phyloP scores from a whole-genome alignment of 2,888 invertebrate genomes.

The Microplitis deprimator region DNA sequence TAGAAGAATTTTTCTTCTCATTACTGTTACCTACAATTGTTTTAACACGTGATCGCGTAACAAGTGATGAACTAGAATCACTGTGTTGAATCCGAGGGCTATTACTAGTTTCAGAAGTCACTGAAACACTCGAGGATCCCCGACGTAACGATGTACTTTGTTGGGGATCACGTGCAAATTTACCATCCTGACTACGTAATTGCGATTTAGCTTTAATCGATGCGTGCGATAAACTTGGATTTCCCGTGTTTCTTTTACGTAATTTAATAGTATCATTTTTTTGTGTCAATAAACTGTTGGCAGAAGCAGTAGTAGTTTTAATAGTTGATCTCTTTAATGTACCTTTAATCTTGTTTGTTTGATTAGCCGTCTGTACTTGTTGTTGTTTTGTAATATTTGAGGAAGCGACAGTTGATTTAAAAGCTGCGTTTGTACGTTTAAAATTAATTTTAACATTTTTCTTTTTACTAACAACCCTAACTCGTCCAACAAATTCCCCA shows the following conservation, averaged over 20 bases:
- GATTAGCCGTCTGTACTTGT: background rate
- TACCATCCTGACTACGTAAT: slow-evolving; percentile 64
- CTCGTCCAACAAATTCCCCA: slow-evolving; percentile 48
- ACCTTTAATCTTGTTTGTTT: slow-evolving; percentile 24
- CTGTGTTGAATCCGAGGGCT: slow-evolving; percentile 8
- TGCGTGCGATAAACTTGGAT: slow-evolving; percentile 59
- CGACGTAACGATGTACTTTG: slow-evolving; percentile 31
- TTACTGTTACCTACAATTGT: background rate
- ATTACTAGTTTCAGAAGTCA: slow-evolving; percentile 25
- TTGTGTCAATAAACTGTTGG: background rate
- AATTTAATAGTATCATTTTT: background rate
- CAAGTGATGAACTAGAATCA: slow-evolving; percentile 40
- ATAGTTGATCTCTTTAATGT: slow-evolving; percentile 42
- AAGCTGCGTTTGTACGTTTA: slow-evolving; percentile 17
- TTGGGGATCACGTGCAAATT: slow-evolving; percentile 57
- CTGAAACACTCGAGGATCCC: slow-evolving; percentile 25
- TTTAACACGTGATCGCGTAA: slow-evolving; percentile 54
- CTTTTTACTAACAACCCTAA: slow-evolving; percentile 59
- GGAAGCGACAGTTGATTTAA: background rate
- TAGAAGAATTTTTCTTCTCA: background rate
- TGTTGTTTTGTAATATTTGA: background rate
- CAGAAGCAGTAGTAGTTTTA: slow-evolving; percentile 13
- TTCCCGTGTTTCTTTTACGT: slow-evolving; percentile 52
- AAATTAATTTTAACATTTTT: slow-evolving; percentile 58
- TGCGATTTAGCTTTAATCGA: slow-evolving; percentile 63